Evolutionary conservation across 2,888 invertebrate genomes (phyloP), one percentile per base, ranked within the genome.

Genomic region (Hirtodrosophila confusa): DNA sequence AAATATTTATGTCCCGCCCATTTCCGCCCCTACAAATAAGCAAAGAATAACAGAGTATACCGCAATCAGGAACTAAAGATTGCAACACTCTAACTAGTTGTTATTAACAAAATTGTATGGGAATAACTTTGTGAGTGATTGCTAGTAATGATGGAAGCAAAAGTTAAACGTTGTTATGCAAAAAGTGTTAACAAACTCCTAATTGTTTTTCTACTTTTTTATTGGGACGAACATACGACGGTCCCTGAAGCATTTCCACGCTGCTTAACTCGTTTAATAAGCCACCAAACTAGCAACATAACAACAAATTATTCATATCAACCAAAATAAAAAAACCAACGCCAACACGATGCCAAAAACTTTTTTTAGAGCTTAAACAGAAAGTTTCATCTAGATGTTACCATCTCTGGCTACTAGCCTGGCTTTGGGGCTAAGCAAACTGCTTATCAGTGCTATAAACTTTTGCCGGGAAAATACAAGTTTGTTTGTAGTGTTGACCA

Each of bases 311-410:
- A 49, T 56, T 36, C 17, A 54, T 54, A 41, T 31, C 27, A 39
- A 33, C n/a, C 35, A 44, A 53, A 55, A 55, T 55, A 4, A 44
- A 49, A 55, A 55, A 60, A 4, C 27, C 29, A 50, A 31, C 48
- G 49, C 33, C 44, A 33, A 45, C 31, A 58, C 65, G 66, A 33
- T 49, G 35, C 17, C 36, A 41, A 60, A 70, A 74, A 63, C 50
- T 75, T 74, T 75, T 74, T 70, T 41, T 17, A 9, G 11, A 54
- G 66, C 55, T 69, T 33, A 65, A 65, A 45, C 41, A 51, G 66
- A 10, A 73, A 70, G 60, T 80, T 80, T 80, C 48, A 78, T 78
- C 78, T 78, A 66, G 70, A 69, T 63, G 66, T 53, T 65, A 45
- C 33, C 56, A 45, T 54, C 35, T 9, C 9, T 4, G 31, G 31